These are phyloP conservation scores for Anastrepha obliqua DNA, from an alignment of 1,140 invertebrate genomes.

Conservation along the genomic window DNA sequence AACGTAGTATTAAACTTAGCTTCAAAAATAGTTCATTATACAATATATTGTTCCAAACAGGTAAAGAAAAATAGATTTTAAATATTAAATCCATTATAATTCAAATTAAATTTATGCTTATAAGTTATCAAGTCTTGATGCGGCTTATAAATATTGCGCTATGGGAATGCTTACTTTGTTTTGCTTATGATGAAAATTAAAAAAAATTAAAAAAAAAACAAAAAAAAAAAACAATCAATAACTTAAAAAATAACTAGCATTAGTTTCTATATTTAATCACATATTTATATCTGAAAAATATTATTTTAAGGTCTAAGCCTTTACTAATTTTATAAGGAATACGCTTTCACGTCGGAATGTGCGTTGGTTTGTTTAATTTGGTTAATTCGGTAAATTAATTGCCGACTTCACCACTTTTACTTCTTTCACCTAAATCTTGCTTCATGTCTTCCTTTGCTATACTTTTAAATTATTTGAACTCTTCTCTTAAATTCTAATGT, in stretches of 20 bases:
- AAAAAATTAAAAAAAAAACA: neutral
- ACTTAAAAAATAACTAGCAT: too few species aligned
- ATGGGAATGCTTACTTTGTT: neutral
- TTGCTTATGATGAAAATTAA: neutral
- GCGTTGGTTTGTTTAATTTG: too few species aligned
- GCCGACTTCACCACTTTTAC: too few species aligned
- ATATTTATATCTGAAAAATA: neutral
- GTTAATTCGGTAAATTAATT: too few species aligned
- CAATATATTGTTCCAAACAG: neutral
- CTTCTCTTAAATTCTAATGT: neutral
- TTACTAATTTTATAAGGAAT: neutral
- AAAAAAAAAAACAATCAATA: too few species aligned
- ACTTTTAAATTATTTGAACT: neutral
- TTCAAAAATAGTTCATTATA: too few species aligned
- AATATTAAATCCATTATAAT: neutral
- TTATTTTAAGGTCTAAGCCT: neutral
- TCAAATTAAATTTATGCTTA: neutral
- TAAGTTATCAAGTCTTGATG: conserved; percentile 18
- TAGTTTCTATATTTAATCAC: neutral
- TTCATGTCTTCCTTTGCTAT: neutral
- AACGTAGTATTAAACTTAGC: too few species aligned
- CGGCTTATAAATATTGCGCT: conserved; percentile 27
- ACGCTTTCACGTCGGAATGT: conserved; percentile 7
- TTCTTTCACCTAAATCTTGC: neutral
- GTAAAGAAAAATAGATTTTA: neutral